These are phyloP conservation scores for Platyscapa corneri DNA, from an alignment of 1,140 invertebrate genomes.

Conservation along the genomic window DNA sequence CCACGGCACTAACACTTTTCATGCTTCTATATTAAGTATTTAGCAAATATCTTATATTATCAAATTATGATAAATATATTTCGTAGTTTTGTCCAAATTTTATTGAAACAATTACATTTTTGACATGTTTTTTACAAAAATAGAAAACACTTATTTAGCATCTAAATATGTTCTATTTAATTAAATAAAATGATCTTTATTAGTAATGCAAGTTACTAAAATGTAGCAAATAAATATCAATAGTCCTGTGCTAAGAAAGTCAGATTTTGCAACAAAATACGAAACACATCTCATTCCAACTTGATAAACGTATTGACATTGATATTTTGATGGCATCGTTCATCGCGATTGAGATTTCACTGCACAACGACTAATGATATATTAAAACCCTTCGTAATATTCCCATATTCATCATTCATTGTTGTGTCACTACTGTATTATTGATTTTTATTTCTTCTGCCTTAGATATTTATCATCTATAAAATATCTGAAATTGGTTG, in stretches of 20 bases:
- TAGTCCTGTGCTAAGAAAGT: neutral
- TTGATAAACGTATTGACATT: neutral
- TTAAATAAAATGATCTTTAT: too few relatives aligned
- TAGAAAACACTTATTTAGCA: too few relatives aligned
- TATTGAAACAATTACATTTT: too few relatives aligned
- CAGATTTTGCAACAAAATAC: neutral
- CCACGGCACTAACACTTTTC: constrained; percentile 28
- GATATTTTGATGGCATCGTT: neutral
- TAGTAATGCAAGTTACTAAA: too few relatives aligned
- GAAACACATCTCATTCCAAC: neutral
- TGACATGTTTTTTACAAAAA: too few relatives aligned
- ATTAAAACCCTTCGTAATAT: neutral
- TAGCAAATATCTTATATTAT: too few relatives aligned
- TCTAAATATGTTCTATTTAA: too few relatives aligned
- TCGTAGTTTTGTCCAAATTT: too few relatives aligned
- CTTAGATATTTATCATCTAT: neutral
- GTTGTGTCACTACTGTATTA: neutral
- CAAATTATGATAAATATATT: too few relatives aligned
- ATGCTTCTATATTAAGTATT: neutral
- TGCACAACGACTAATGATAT: neutral
- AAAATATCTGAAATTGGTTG: neutral
- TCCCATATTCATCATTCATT: neutral
- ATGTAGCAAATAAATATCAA: neutral
- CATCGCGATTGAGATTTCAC: neutral
- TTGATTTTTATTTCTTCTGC: neutral